Conservation (phyloP, 2,113 vertebrate genomes). For the Brienomyrus longianalis region DNA sequence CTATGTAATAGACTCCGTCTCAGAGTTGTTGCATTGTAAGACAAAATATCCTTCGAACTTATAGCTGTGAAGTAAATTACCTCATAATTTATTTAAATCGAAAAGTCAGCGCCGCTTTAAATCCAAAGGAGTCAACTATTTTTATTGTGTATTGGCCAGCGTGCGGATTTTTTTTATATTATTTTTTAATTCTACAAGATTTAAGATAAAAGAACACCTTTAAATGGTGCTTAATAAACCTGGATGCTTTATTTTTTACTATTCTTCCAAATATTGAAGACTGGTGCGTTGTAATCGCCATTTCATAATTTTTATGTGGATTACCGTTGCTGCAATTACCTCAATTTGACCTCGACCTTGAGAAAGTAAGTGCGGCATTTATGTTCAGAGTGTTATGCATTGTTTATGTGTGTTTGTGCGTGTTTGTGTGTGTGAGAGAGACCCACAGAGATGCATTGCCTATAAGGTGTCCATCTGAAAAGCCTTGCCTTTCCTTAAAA, state of each 20-base stretch:
- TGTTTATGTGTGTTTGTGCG: neutral
- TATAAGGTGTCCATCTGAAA: neutral
- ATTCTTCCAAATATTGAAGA: constrained; percentile 46
- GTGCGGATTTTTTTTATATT: constrained; percentile 18
- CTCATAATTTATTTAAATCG: constrained; percentile 55
- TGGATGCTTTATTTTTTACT: constrained; percentile 42
- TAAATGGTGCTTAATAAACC: constrained; percentile 26
- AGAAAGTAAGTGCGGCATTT: constrained; percentile 57
- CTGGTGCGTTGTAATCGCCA: constrained; percentile 42
- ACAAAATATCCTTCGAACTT: constrained; percentile 27
- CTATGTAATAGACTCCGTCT: constrained; percentile 34
- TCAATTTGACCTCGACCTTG: constrained; percentile 63
- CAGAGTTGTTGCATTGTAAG: constrained; percentile 37
- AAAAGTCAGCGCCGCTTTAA: constrained; percentile 44
- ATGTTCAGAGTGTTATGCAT: neutral
- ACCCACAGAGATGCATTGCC: neutral
- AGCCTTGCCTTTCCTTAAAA: neutral
- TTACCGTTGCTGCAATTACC: constrained; percentile 57
- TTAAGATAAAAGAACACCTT: constrained; percentile 25
- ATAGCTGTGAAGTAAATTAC: constrained; percentile 54
- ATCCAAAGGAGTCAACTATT: constrained; percentile 56
- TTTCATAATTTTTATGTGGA: constrained; percentile 50
- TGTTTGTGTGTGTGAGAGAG: neutral
- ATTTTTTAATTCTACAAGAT: constrained; percentile 12
- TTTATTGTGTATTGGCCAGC: constrained; percentile 16